phyloP scores from a whole-genome alignment of 1,140 invertebrate genomes.

The Chironomus tepperi region DNA sequence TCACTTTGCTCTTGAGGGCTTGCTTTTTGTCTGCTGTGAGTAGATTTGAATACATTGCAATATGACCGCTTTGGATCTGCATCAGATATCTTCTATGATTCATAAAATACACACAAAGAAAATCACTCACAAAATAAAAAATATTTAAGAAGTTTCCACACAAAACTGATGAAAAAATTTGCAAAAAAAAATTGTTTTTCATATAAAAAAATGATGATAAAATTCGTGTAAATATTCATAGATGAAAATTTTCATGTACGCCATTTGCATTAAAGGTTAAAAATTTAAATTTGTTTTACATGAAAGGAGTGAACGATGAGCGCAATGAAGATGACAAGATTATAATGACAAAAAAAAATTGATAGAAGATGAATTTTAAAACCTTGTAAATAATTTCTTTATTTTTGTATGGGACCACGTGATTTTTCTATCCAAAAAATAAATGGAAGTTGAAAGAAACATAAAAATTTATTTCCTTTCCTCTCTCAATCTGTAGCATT shows the following conservation, averaged over 20 bases:
- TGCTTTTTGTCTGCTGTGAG: no score
- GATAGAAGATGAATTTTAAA: conserved; percentile 10
- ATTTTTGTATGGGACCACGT: conserved; percentile 23
- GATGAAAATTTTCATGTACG: not conserved
- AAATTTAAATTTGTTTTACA: no score
- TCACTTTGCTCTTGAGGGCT: no score
- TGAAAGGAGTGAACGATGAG: no score
- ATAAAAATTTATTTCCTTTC: not conserved
- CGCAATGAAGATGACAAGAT: not conserved
- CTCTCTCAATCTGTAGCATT: not conserved
- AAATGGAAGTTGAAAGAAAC: no score
- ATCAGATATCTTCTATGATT: no score
- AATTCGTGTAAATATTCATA: not conserved
- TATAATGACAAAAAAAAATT: not conserved
- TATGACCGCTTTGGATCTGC: no score
- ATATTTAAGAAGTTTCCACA: no score
- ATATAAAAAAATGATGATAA: not conserved
- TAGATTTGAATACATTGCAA: no score
- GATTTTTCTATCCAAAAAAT: conserved; percentile 17
- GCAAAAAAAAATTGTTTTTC: not conserved
- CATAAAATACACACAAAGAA: no score
- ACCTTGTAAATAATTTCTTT: conserved; percentile 23
- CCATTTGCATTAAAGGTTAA: not conserved
- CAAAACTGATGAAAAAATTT: not conserved
- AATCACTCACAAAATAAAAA: no score